Conservation (phyloP, 2,797 vertebrate species). For the Iguana delicatissima region DNA sequence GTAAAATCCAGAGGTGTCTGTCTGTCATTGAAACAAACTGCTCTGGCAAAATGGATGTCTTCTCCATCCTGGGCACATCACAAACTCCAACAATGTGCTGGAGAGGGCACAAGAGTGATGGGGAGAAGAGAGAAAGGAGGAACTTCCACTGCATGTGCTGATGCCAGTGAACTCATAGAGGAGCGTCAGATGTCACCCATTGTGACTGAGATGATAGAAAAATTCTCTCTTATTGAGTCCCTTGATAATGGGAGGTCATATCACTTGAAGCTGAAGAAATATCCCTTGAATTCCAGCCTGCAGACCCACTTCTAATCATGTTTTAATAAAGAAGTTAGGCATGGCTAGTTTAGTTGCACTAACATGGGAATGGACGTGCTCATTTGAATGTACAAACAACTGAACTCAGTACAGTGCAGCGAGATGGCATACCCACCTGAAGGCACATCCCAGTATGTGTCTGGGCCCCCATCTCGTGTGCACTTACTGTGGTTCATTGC, state of each 20-base stretch:
- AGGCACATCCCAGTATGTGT: background rate
- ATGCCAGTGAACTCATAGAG: background rate
- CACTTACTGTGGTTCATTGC: background rate
- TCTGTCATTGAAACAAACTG: background rate
- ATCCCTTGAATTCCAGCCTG: background rate
- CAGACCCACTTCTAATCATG: background rate
- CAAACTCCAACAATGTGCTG: background rate
- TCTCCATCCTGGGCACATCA: background rate
- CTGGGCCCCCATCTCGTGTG: background rate
- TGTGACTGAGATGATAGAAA: background rate
- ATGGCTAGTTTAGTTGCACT: background rate
- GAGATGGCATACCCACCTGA: background rate
- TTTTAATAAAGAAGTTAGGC: background rate
- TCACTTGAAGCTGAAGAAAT: background rate
- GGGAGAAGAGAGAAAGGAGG: background rate
- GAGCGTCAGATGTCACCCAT: background rate
- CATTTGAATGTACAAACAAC: background rate
- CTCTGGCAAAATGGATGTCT: background rate
- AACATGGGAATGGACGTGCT: background rate
- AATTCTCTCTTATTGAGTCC: background rate
- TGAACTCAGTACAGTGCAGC: background rate
- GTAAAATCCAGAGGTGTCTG: background rate
- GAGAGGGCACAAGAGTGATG: background rate
- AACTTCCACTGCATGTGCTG: background rate
- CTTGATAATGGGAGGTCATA: background rate